Evolutionary conservation across 2,888 invertebrate genomes (phyloP), one percentile per base, ranked within the genome.

Genomic region (Caenorhabditis virilis): DNA sequence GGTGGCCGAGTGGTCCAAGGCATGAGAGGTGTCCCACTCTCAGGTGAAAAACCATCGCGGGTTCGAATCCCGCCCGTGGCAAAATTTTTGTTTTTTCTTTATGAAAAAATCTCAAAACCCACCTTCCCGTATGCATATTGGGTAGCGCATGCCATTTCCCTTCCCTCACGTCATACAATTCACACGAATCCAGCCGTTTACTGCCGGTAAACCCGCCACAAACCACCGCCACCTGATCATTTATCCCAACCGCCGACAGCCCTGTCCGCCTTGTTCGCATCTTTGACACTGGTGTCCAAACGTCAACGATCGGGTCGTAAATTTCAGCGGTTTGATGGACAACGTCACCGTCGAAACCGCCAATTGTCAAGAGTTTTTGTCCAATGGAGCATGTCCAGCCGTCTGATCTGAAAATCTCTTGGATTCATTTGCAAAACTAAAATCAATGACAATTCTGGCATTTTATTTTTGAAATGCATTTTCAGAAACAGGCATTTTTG

Each of bases 331-430:
- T 49, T 7, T 42, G 25, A 43, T 69, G 69, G 22, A 67, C 38
- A 11, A 55, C 23, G 9, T 62, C 38, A 23, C 72, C 72, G 36
- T 72, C 72, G 39, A 72, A 72, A 33, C 72, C 72, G 25, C 72
- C 72, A 15, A 67, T 47, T 2, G 47, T 45, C 15, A 61, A 15
- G 13, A 69, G 54, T 25, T 52, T 43, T n/a, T 42, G 42, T 27
- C 59, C 48, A 0, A 66, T 13, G 5, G 56, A 16, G 2, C 50
- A 20, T 15, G 33, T 42, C n/a, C 59, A 59, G 22, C 66, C 66
- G 27, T 66, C 66, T 1, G 66, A 66, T 35, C 66, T 16, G 33
- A 16, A 9, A 20, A n/a, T n/a, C n/a, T n/a, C n/a, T n/a, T n/a
- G n/a, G n/a, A n/a, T n/a, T n/a, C n/a, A n/a, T n/a, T n/a, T n/a